phyloP scores from a whole-genome alignment of 2,888 invertebrate species.

The Ichneumoninae sp. region DNA sequence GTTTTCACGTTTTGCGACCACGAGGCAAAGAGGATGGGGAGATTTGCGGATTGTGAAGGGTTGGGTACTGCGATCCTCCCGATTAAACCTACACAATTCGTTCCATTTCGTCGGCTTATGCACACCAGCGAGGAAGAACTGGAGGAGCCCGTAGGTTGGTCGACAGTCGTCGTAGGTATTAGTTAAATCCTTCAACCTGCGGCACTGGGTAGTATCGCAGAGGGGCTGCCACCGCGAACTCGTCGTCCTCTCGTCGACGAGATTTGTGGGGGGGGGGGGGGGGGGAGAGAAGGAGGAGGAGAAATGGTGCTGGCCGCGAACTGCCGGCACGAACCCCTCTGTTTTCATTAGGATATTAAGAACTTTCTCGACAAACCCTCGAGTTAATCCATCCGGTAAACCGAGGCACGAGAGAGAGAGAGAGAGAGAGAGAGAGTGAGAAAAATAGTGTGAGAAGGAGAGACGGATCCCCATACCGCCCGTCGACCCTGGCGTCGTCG shows the following conservation, averaged over 20 bases:
- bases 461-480: background rate
- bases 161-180: constrained; percentile 66
- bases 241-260: constrained; percentile 19
- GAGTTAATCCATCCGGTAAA: constrained; percentile 76
- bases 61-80: constrained; percentile 17
- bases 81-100: constrained; percentile 10
- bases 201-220: constrained; percentile 20
- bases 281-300: background rate
- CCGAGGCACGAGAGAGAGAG: constrained; percentile 47
- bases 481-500: constrained; percentile 27
- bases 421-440: background rate
- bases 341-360: constrained; percentile 77
- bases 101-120: constrained; percentile 65
- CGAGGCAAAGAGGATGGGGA: background rate
- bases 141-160: constrained; percentile 33
- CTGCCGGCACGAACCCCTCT: constrained; percentile 66
- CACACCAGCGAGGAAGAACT: constrained; percentile 50
- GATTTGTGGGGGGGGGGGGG: background rate
- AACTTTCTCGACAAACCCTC: constrained; percentile 76
- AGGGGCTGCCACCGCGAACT: constrained; percentile 4
- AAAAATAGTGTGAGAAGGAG: background rate
- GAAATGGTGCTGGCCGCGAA: constrained; percentile 38
- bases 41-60: constrained; percentile 23
- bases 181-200: constrained; percentile 69
- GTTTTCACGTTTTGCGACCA: background rate